Conservation (phyloP, 2,797 vertebrate species). For the Gorsachius magnificus region DNA sequence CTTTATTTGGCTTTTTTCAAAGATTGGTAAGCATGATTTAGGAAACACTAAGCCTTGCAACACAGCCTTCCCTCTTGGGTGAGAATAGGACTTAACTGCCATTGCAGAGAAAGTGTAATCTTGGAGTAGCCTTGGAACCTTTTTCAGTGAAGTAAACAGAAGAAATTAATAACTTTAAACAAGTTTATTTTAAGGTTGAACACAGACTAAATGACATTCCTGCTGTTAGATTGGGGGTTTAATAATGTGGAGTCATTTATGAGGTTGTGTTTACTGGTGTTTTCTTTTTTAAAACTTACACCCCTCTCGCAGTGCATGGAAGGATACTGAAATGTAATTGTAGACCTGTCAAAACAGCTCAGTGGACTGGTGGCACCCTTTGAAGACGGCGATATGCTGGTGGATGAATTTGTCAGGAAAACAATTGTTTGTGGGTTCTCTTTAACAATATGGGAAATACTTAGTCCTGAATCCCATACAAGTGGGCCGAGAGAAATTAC, state of each 20-base stretch:
- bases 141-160: not conserved
- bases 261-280: conserved; percentile 11
- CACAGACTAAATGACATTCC: not conserved
- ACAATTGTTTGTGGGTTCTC: not conserved
- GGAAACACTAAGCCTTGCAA: not conserved
- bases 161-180: not conserved
- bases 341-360: conserved; percentile 2
- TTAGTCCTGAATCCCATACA: not conserved
- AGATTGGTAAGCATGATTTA: not conserved
- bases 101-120: not conserved
- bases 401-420: conserved; percentile 11
- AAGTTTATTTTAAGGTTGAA: not conserved
- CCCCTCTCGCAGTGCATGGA: not conserved
- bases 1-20: not conserved
- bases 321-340: not conserved
- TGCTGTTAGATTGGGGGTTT: not conserved
- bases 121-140: not conserved
- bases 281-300: not conserved
- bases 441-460: not conserved
- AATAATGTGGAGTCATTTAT: not conserved
- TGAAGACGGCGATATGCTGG: not conserved
- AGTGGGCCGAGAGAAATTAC: not conserved
- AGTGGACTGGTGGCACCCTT: not conserved
- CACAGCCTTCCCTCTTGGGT: not conserved
- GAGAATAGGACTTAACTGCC: not conserved